Evolutionary conservation across 2,797 vertebrate genomes (phyloP).

Genomic region (Corythornis leucogaster): DNA sequence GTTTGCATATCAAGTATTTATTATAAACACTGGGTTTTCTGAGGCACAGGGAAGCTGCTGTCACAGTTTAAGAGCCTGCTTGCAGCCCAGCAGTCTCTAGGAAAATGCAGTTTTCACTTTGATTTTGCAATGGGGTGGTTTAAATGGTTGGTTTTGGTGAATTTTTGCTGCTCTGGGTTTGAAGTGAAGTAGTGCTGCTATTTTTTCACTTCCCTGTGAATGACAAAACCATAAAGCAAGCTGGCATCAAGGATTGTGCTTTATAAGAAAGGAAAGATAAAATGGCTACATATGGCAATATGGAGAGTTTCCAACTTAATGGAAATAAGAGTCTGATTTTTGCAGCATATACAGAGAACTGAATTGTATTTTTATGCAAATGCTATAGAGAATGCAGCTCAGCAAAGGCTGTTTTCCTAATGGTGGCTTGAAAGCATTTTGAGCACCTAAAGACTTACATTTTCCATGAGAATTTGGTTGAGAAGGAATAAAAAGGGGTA

Average conservation of each 20-base stretch:
- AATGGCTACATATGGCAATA: constrained; percentile 61
- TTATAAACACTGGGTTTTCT: not conserved
- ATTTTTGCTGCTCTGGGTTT: constrained; percentile 5
- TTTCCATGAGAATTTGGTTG: constrained; percentile 28
- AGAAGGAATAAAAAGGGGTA: not conserved
- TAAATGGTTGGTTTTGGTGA: not conserved
- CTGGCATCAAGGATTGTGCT: constrained; percentile 32
- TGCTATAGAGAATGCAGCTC: constrained; percentile 43
- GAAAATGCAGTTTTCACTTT: not conserved
- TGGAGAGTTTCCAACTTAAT: constrained; percentile 60
- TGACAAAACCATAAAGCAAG: constrained; percentile 49
- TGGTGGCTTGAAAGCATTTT: constrained; percentile 19
- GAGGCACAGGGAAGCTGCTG: not conserved
- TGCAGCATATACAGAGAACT: not conserved
- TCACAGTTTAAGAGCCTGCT: not conserved
- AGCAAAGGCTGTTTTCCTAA: constrained; percentile 36
- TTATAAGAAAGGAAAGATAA: constrained; percentile 28
- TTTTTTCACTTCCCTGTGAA: constrained; percentile 43
- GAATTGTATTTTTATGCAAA: constrained; percentile 67
- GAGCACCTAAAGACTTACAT: constrained; percentile 16
- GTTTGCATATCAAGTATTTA: not conserved
- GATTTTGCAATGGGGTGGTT: not conserved
- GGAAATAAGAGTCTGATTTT: constrained; percentile 48
- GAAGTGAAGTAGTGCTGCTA: not conserved
- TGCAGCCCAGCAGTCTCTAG: not conserved